Percentiles rank a stretch among this genome's conserved stretches.
Conservation (phyloP, 2,888 invertebrate genomes). For the Epinotia ramella region DNA sequence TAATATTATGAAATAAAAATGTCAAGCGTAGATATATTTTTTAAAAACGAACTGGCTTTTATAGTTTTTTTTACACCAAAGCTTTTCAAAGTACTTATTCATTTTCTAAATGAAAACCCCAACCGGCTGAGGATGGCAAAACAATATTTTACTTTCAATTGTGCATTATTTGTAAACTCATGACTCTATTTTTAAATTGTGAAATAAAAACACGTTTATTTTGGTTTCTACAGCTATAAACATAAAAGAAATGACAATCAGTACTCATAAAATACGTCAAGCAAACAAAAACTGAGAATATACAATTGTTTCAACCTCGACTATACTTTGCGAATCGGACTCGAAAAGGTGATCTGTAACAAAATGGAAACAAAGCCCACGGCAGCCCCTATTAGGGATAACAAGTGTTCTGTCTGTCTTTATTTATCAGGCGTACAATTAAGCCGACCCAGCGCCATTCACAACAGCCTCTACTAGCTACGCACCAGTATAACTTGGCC, state of each 20-base stretch:
- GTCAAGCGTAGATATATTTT: background rate
- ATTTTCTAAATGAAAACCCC: background rate
- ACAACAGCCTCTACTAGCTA: background rate
- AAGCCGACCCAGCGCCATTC: constrained; percentile 41
- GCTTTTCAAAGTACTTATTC: background rate
- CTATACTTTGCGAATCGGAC: background rate
- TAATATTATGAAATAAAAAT: background rate
- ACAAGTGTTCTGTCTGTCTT: constrained; percentile 54
- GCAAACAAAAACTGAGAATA: too few relatives aligned
- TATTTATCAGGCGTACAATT: constrained; percentile 59
- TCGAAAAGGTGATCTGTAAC: background rate
- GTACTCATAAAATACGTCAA: too few relatives aligned
- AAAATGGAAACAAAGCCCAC: constrained; percentile 15
- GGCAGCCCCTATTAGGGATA: constrained; percentile 49
- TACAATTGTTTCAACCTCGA: background rate
- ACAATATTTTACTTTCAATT: background rate
- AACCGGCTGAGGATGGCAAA: background rate
- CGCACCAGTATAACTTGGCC: background rate
- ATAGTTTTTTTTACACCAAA: background rate
- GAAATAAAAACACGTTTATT: too few relatives aligned
- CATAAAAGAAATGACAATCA: too few relatives aligned
- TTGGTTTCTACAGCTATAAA: too few relatives aligned
- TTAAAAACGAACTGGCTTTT: background rate
- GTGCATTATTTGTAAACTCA: too few relatives aligned
- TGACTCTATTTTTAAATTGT: too few relatives aligned